Evolutionary conservation across 2,888 invertebrate species (phyloP).

Genomic region (Pristionchus japonicus): DNA sequence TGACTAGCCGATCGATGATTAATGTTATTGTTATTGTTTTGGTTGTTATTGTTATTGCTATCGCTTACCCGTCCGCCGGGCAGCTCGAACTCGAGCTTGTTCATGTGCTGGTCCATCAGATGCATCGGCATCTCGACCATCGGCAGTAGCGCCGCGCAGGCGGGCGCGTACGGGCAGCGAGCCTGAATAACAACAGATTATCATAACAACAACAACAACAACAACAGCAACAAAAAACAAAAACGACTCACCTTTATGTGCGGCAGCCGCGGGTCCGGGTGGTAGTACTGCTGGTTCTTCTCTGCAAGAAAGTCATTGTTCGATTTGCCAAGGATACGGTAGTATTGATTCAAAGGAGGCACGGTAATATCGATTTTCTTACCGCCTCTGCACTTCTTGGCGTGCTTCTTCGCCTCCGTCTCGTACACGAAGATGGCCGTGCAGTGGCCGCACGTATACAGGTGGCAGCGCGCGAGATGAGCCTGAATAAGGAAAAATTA

Average conservation of each 20-base stretch:
- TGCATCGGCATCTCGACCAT: conserved; percentile 7
- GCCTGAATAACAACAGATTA: no score
- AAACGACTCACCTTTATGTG: not conserved
- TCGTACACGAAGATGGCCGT: not conserved
- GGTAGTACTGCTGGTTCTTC: not conserved
- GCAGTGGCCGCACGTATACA: conserved; percentile 38
- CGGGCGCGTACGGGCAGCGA: not conserved
- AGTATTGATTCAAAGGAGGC: not conserved
- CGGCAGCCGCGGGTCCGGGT: conserved; percentile 6
- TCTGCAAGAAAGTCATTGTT: not conserved
- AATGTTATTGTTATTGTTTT: no score
- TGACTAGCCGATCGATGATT: not conserved
- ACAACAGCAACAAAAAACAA: no score
- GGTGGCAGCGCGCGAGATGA: not conserved
- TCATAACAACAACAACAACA: no score
- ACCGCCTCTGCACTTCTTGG: conserved; percentile 11
- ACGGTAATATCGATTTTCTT: not conserved
- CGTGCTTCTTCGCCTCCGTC: not conserved
- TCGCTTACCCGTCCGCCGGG: not conserved
- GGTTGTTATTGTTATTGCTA: no score
- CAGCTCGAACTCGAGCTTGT: not conserved
- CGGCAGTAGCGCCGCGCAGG: not conserved
- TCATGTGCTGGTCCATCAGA: not conserved
- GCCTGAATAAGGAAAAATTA: not conserved
- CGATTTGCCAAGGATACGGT: no score